A percentile compares a stretch with the other conserved stretches of the same genome.
Evolutionary conservation across 2,888 invertebrate genomes (phyloP).

Genomic region (Hemicrepidius hirtus): DNA sequence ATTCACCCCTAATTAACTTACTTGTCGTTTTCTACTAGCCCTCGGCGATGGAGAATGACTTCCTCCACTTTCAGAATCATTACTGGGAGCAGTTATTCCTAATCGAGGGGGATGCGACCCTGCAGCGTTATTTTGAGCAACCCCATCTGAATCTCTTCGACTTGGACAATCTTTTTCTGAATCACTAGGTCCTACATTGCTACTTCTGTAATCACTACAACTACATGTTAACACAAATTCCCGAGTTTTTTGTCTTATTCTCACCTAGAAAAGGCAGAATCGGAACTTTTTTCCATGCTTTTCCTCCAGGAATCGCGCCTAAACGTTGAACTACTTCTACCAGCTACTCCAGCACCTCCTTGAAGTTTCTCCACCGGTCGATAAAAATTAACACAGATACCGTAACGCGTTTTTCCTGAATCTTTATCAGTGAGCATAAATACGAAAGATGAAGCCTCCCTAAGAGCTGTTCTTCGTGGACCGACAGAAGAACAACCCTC

Average conservation of each 20-base stretch:
- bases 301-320: constrained; percentile 93
- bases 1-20: constrained; percentile 63
- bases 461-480: constrained; percentile 86
- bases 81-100: constrained; percentile 79
- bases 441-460: constrained; percentile 97
- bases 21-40: constrained; percentile 86
- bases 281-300: constrained; percentile 93
- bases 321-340: constrained; percentile 76
- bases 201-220: constrained; percentile 94
- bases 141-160: constrained; percentile 78
- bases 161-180: constrained; percentile 91
- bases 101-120: constrained; percentile 75
- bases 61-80: constrained; percentile 91
- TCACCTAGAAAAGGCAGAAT: constrained; percentile 95
- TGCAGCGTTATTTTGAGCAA: constrained; percentile 59
- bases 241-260: not conserved
- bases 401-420: constrained; percentile 94
- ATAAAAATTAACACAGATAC: constrained; percentile 99
- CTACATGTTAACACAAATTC: constrained; percentile 55
- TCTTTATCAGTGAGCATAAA: constrained; percentile 99
- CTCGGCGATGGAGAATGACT: constrained; percentile 91
- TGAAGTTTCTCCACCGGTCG: constrained; percentile 86
- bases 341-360: constrained; percentile 64
- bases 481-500: constrained; percentile 97
- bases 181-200: constrained; percentile 91